A percentile compares a stretch with the other conserved stretches of the same genome.
Evolutionary conservation across 1,140 invertebrate species (phyloP).

Genomic region (Phenacoccus solenopsis): DNA sequence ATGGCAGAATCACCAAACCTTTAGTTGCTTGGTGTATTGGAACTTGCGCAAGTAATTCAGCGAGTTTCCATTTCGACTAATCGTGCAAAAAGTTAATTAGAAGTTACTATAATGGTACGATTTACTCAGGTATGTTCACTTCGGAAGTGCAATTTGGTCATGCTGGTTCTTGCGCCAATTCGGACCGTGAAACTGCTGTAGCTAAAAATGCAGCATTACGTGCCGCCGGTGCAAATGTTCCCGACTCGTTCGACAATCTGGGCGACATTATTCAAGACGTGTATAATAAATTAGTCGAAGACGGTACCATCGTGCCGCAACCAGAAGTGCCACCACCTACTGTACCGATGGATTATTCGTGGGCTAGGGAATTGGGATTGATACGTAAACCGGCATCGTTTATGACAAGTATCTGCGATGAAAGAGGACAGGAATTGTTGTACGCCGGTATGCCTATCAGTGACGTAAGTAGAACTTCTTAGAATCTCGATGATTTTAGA

Average conservation of each 20-base stretch:
- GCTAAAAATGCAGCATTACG: slow-evolving; percentile 81
- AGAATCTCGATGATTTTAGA: background rate
- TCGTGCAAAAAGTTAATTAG: background rate
- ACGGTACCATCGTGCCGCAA: slow-evolving; percentile 70
- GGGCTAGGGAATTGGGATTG: slow-evolving; percentile 94
- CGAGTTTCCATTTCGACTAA: background rate
- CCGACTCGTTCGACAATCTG: slow-evolving; percentile 83
- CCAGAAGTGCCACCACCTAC: slow-evolving; percentile 93
- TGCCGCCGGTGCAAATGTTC: slow-evolving; percentile 76
- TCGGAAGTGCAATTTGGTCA: slow-evolving; percentile 99
- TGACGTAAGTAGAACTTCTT: slow-evolving; percentile 50
- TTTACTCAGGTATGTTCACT: slow-evolving; percentile 71
- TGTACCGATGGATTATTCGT: slow-evolving; percentile 98
- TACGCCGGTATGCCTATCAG: slow-evolving; percentile 99
- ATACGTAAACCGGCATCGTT: slow-evolving; percentile 98
- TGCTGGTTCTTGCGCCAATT: slow-evolving; percentile 95
- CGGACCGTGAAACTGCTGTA: slow-evolving; percentile 83
- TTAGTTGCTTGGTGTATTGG: slow-evolving; percentile 98
- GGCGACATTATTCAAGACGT: slow-evolving; percentile 63
- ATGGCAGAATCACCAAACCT: slow-evolving; percentile 78
- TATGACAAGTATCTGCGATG: slow-evolving; percentile 99
- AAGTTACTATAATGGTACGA: background rate
- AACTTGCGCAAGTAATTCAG: slow-evolving; percentile 55
- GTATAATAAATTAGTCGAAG: slow-evolving; percentile 66
- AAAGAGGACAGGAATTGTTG: slow-evolving; percentile 91